Evolutionary conservation across 2,888 invertebrate species (phyloP).

Genomic region (Koerneria pararmatus): DNA sequence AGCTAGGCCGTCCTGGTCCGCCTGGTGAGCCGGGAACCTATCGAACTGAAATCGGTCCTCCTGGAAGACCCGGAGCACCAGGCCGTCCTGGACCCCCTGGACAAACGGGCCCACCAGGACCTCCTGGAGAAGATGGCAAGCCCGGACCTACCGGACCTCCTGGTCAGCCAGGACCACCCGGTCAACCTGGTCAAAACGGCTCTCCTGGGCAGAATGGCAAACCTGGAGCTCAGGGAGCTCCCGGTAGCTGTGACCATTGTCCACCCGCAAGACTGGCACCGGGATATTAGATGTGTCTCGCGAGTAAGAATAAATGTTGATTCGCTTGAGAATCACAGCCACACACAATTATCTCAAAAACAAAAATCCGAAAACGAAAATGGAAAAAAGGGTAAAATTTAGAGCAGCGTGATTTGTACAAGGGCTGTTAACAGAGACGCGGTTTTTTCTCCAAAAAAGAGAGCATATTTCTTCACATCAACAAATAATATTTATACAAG

Average conservation of each 20-base stretch:
- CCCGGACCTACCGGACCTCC: constrained; percentile 43
- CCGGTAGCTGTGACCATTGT: constrained; percentile 58
- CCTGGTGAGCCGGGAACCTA: constrained; percentile 57
- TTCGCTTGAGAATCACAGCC: too few species aligned
- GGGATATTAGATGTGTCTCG: constrained; percentile 53
- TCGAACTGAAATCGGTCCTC: constrained; percentile 52
- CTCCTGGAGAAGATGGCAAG: constrained; percentile 38
- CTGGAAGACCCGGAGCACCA: constrained; percentile 50
- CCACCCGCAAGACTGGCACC: constrained; percentile 56
- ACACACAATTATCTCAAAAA: too few species aligned
- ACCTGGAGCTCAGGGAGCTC: constrained; percentile 46
- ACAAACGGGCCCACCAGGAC: constrained; percentile 44
- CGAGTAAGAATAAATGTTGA: too few species aligned
- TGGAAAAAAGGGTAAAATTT: too few species aligned
- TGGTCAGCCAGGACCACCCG: constrained; percentile 45
- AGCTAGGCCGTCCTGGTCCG: constrained; percentile 51
- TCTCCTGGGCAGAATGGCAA: constrained; percentile 30
- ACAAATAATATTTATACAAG: too few species aligned
- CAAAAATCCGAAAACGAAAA: too few species aligned
- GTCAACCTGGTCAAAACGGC: constrained; percentile 43
- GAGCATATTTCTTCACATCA: too few species aligned
- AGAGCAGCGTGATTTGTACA: too few species aligned
- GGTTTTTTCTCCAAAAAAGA: too few species aligned
- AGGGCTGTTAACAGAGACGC: too few species aligned
- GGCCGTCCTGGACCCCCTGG: constrained; percentile 52